These are phyloP conservation scores for Cotesia chilonis DNA, from an alignment of 1,140 invertebrate genomes.

Conservation along the genomic window DNA sequence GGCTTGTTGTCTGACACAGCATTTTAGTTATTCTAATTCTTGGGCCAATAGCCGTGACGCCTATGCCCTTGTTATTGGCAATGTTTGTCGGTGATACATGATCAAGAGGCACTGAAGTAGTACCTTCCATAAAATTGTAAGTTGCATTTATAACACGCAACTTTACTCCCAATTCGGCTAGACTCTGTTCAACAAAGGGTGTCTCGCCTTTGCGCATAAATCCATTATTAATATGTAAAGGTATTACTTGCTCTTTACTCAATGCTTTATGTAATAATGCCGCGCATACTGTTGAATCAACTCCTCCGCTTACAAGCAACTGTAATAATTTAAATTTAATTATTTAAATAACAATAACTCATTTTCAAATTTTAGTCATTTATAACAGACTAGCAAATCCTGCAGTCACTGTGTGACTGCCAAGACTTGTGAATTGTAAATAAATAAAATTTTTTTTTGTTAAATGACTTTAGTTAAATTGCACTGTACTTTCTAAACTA, in stretches of 20 bases:
- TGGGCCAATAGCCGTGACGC: slow-evolving; percentile 61
- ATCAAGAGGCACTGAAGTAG: slow-evolving; percentile 79
- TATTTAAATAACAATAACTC: slow-evolving; percentile 16
- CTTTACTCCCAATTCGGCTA: slow-evolving; percentile 86
- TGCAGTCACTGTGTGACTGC: too few relatives aligned
- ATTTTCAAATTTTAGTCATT: slow-evolving; percentile 9
- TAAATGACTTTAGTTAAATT: too few relatives aligned
- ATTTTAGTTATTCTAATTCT: slow-evolving; percentile 83
- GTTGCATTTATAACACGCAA: slow-evolving; percentile 82
- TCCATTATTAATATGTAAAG: slow-evolving; percentile 98
- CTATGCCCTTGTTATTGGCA: slow-evolving; percentile 62
- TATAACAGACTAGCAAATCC: too few relatives aligned
- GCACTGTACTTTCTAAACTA: too few relatives aligned
- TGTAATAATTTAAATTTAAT: slow-evolving; percentile 57
- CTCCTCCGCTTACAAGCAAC: slow-evolving; percentile 94
- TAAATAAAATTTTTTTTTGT: too few relatives aligned
- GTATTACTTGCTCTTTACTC: slow-evolving; percentile 90
- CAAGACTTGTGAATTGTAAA: background rate
- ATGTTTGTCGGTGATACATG: slow-evolving; percentile 65
- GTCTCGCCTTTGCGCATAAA: slow-evolving; percentile 98
- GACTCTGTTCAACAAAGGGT: slow-evolving; percentile 83
- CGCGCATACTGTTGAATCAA: slow-evolving; percentile 98
- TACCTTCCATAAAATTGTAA: slow-evolving; percentile 80
- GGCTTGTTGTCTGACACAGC: slow-evolving; percentile 85
- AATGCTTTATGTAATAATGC: slow-evolving; percentile 92